Evolutionary conservation across 2,797 vertebrate genomes (phyloP).

Genomic region (Phalanger gymnotis): DNA sequence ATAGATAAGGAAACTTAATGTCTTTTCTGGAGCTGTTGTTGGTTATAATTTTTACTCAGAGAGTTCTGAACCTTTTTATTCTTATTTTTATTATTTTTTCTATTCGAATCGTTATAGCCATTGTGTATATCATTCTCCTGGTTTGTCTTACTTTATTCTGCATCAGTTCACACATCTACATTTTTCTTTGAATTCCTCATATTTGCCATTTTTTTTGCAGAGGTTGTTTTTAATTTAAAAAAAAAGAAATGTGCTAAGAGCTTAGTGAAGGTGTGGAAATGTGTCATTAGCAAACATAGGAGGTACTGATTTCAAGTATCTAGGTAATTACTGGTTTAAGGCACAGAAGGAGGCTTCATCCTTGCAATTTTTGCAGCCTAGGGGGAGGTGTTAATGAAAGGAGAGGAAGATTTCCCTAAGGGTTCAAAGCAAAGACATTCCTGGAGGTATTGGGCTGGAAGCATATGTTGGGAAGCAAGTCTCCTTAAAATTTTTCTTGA

Average conservation of each 20-base stretch:
- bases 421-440: not conserved
- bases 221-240: not conserved
- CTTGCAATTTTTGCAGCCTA: not conserved
- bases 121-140: not conserved
- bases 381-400: constrained; percentile 3
- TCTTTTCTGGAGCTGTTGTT: not conserved
- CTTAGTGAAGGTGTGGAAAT: constrained; percentile 8
- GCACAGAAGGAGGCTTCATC: not conserved
- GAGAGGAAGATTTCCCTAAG: constrained; percentile 26
- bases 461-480: not conserved
- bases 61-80: not conserved
- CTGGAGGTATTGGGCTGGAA: not conserved
- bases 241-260: not conserved
- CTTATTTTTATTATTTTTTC: not conserved
- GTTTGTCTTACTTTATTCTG: not conserved
- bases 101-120: not conserved
- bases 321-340: not conserved
- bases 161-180: not conserved
- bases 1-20: not conserved
- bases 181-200: not conserved
- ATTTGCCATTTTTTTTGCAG: not conserved
- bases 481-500: constrained; percentile 6
- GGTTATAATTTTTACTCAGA: not conserved
- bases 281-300: not conserved
- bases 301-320: not conserved